phyloP scores from a whole-genome alignment of 2,113 vertebrate genomes.

The Eptatretus burgeri region DNA sequence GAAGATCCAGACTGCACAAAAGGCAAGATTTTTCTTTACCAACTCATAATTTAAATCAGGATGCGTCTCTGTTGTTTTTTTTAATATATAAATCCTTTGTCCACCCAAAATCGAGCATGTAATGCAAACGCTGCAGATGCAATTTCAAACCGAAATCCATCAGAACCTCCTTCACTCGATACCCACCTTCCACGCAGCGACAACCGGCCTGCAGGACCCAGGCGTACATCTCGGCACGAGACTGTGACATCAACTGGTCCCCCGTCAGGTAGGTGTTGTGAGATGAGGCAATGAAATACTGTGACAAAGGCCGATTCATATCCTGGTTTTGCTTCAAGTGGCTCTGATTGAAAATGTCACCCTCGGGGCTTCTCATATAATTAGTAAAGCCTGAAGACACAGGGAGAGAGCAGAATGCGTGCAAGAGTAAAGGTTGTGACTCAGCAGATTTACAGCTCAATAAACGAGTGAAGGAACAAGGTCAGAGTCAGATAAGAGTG shows the following conservation, averaged over 20 bases:
- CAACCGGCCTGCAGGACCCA: conserved; percentile 86
- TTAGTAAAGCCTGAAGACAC: conserved; percentile 56
- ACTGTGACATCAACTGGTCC: conserved; percentile 93
- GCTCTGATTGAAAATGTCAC: conserved; percentile 69
- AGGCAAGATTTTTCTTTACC: too few species aligned
- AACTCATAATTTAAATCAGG: too few species aligned
- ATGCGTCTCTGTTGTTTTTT: too few species aligned
- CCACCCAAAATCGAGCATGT: too few species aligned
- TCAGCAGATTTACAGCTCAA: too few species aligned
- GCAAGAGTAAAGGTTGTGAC: too few species aligned
- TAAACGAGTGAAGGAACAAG: too few species aligned
- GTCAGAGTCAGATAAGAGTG: too few species aligned
- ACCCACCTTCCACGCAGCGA: conserved; percentile 68
- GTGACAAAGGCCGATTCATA: conserved; percentile 49
- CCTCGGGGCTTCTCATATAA: conserved; percentile 55
- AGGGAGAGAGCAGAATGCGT: neutral
- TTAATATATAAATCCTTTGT: too few species aligned
- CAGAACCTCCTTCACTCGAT: too few species aligned
- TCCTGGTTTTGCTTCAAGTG: conserved; percentile 57
- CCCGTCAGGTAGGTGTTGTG: conserved; percentile 97
- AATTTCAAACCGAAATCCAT: neutral
- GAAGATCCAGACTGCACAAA: too few species aligned
- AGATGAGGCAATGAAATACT: conserved; percentile 85
- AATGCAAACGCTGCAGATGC: too few species aligned
- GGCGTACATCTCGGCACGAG: conserved; percentile 78